Conservation (phyloP, 2,888 invertebrate species). For the Lochmaea crataegi region DNA sequence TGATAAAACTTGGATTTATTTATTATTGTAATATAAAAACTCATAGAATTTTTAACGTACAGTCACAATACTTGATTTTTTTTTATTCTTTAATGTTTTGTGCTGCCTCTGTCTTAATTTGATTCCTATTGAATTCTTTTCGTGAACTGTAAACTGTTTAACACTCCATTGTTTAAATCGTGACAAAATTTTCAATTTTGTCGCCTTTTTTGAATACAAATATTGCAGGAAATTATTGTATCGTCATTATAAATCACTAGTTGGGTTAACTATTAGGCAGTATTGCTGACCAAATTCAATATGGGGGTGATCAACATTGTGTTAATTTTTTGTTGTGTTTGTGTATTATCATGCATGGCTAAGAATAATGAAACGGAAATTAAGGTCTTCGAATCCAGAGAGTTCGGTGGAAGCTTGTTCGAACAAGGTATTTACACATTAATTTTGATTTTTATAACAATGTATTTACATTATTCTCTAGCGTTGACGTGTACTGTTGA, state of each 20-base stretch:
- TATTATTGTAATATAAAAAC: no score
- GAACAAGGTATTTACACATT: constrained; percentile 43
- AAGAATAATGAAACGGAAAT: constrained; percentile 13
- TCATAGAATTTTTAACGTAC: no score
- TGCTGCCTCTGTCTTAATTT: constrained; percentile 22
- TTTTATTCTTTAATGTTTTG: neutral
- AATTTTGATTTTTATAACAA: neutral
- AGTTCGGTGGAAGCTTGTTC: constrained; percentile 45
- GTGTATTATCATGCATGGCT: constrained; percentile 28
- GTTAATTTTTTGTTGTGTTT: constrained; percentile 26
- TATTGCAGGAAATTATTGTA: constrained; percentile 18
- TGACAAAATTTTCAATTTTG: constrained; percentile 37
- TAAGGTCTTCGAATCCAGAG: constrained; percentile 13
- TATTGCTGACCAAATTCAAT: neutral
- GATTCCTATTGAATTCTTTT: constrained; percentile 34
- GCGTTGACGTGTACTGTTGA: no score
- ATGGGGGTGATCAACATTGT: neutral
- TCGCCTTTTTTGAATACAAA: constrained; percentile 36
- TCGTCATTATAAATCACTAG: constrained; percentile 16
- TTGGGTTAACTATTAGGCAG: neutral
- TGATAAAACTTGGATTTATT: no score
- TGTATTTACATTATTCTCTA: no score
- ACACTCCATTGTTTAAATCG: constrained; percentile 35
- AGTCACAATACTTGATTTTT: neutral
- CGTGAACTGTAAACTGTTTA: constrained; percentile 26